Evolutionary conservation across 2,888 invertebrate species (phyloP), one percentile per base, ranked within the genome.

Genomic region (Corbicula japonica): DNA sequence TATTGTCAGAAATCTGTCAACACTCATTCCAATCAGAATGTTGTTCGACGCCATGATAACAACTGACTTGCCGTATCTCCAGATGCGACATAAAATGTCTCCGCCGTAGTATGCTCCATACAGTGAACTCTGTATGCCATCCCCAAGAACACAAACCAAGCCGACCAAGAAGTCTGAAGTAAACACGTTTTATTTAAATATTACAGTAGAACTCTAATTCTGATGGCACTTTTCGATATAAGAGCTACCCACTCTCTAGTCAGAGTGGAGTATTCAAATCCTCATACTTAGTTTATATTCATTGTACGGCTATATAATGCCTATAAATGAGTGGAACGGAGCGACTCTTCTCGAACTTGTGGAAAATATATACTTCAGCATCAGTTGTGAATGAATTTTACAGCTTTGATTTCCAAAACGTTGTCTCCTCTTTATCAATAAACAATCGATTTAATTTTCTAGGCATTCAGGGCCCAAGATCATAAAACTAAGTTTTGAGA

Each of bases 1-100:
- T 23, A 82, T 62, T 12, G 82, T 78, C 60, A 82, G 61, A 46
- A 76, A 82, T 46, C 82, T 50, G 66, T 82, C 78, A 1, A 78
- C 32, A 38, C 78, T 78, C 70, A 82, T 63, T 12, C 82, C 82
- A 44, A 82, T 78, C 10, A 82, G 65, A 2, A 82, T 63, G 62
- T 78, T 82, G 52, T 82, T 82, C 8, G 82, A 82, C 2, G 72
- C 82, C 23, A 77, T 56, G 1, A 82, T 50, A 8, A 78, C 34
- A 0, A 82, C 73, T 4, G 70, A 46, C 46, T 69, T 72, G 38
- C 72, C 21, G 41, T 62, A 82, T 4, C 82, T 61, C 69, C 63
- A 70, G 10, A 75, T 54, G 15, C 78, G 54, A 48, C 82, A 82
- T 23, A 82, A 21, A 4, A 60, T 69, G 34, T 78, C 82, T 1